Percentiles rank a stretch among this genome's conserved stretches.
phyloP scores from a whole-genome alignment of 2,113 vertebrate genomes.

The Eretmodus cyanostictus region DNA sequence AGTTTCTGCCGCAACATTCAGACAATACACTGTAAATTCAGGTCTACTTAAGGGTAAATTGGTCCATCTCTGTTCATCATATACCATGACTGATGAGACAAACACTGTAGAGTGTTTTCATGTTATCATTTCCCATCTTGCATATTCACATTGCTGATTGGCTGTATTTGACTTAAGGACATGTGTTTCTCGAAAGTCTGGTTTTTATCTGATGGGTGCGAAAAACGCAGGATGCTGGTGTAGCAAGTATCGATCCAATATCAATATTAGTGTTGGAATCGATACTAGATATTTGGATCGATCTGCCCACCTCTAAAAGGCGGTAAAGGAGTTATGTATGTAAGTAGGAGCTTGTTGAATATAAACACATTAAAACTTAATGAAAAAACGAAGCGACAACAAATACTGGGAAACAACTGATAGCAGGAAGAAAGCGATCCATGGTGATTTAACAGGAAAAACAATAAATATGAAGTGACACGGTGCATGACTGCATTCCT shows the following conservation, averaged over 20 bases:
- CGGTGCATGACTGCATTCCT: background rate
- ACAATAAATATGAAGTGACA: background rate
- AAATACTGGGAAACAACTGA: background rate
- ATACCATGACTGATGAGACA: background rate
- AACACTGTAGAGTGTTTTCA: background rate
- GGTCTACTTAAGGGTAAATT: background rate
- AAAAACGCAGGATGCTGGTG: background rate
- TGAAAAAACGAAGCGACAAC: background rate
- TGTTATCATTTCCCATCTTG: background rate
- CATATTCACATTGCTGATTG: background rate
- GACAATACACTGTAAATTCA: background rate
- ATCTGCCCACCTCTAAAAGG: background rate
- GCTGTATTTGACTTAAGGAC: background rate
- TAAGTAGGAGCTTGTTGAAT: background rate
- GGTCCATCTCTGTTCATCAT: background rate
- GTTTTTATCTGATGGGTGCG: background rate
- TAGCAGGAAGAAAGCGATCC: background rate
- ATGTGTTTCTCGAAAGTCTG: background rate
- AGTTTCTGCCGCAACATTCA: background rate
- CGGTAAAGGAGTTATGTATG: background rate
- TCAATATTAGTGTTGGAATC: background rate
- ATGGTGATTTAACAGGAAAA: background rate
- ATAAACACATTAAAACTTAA: background rate
- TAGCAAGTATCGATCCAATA: background rate
- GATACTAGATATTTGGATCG: background rate